Percentiles rank a stretch among this genome's conserved stretches.
Conservation (phyloP, 2,113 vertebrate genomes). For the Bagarius yarrelli region DNA sequence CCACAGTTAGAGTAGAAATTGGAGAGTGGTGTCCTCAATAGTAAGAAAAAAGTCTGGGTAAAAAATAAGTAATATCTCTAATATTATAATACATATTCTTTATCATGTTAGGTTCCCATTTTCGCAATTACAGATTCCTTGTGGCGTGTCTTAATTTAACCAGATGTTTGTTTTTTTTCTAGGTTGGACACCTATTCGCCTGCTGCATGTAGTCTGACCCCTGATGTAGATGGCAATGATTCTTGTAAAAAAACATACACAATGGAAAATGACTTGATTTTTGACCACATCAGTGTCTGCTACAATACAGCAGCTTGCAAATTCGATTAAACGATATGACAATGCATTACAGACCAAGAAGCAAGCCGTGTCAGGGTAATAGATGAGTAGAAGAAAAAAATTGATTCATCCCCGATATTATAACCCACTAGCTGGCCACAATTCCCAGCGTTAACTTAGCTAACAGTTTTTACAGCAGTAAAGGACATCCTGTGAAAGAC, state of each 20-base stretch:
- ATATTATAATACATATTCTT: neutral
- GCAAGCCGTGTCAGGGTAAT: neutral
- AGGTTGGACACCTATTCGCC: neutral
- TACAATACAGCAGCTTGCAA: conserved; percentile 9
- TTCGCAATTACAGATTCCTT: neutral
- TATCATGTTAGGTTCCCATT: too few relatives aligned
- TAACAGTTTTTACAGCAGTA: conserved; percentile 34
- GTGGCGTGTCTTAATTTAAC: neutral
- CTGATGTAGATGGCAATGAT: neutral
- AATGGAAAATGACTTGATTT: neutral
- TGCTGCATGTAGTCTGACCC: neutral
- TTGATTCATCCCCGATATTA: neutral
- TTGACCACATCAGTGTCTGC: neutral
- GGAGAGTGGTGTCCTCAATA: neutral
- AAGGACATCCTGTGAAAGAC: conserved; percentile 32
- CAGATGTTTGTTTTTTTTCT: neutral
- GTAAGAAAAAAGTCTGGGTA: neutral
- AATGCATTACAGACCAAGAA: neutral
- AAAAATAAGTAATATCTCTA: neutral
- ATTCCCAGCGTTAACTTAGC: conserved; percentile 16
- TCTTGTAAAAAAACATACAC: neutral
- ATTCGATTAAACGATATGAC: neutral
- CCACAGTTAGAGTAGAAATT: neutral
- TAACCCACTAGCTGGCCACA: neutral
- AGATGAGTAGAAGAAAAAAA: conserved; percentile 2